Evolutionary conservation across 2,888 invertebrate genomes (phyloP).

Genomic region (Nephrotoma guestfalica): DNA sequence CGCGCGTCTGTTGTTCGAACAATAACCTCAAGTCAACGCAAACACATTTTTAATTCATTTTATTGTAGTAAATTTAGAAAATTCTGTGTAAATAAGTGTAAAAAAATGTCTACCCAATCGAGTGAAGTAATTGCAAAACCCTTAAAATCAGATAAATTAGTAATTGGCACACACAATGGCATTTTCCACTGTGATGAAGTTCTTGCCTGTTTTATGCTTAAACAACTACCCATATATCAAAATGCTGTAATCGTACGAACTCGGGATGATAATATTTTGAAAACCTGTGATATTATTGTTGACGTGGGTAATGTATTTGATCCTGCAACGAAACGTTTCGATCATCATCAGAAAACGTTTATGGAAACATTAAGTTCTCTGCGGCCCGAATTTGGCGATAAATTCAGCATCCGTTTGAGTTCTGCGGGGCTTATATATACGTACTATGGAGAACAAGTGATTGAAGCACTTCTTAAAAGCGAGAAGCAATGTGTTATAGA

Average conservation of each 20-base stretch:
- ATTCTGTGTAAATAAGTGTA: not conserved
- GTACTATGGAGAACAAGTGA: conserved; percentile 72
- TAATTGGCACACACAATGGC: conserved; percentile 34
- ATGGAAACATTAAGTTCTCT: conserved; percentile 49
- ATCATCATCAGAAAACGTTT: conserved; percentile 86
- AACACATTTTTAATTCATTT: not conserved
- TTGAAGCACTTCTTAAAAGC: conserved; percentile 40
- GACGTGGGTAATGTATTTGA: conserved; percentile 88
- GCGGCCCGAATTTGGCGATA: conserved; percentile 41
- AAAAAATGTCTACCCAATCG: not conserved
- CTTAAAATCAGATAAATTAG: not conserved
- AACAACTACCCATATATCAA: conserved; percentile 60
- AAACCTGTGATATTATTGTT: conserved; percentile 81
- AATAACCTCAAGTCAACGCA: not conserved
- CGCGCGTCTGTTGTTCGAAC: not conserved
- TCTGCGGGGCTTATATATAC: conserved; percentile 89
- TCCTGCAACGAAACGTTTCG: conserved; percentile 60
- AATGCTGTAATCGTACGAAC: conserved; percentile 66
- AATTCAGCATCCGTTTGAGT: conserved; percentile 65
- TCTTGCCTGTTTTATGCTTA: conserved; percentile 85
- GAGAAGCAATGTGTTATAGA: conserved; percentile 23
- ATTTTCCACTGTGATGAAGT: conserved; percentile 90
- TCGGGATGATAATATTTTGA: conserved; percentile 44
- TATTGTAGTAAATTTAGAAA: not conserved
- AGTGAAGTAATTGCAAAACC: not conserved